Conservation (phyloP, 1,140 invertebrate genomes). For the Lepidurus couesii region DNA sequence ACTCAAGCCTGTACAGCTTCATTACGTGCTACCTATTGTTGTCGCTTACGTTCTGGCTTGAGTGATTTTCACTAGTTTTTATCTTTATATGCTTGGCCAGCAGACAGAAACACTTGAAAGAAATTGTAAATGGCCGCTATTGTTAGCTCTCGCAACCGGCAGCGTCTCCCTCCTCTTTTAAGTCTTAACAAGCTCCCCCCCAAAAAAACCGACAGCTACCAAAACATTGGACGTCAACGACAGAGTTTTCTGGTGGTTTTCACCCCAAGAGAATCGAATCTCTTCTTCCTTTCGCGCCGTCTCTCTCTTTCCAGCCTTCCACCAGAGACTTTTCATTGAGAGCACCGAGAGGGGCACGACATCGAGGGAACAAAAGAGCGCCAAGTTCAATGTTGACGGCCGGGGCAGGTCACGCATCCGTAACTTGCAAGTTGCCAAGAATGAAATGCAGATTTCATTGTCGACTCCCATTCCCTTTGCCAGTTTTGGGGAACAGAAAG, state of each 20-base stretch:
- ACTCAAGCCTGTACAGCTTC: background rate
- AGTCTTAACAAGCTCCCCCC: slow-evolving; percentile 4
- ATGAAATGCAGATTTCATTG: slow-evolving; percentile 16
- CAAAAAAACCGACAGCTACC: background rate
- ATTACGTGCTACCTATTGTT: background rate
- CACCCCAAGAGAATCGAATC: slow-evolving; percentile 10
- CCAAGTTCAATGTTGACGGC: slow-evolving; percentile 15
- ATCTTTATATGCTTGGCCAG: slow-evolving; percentile 19
- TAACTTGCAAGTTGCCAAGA: background rate
- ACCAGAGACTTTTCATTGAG: background rate
- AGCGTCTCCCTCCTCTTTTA: background rate
- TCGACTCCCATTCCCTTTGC: background rate
- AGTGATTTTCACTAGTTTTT: background rate
- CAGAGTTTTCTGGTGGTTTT: background rate
- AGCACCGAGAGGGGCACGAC: background rate
- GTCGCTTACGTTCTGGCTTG: background rate
- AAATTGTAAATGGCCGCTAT: background rate
- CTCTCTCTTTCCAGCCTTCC: background rate
- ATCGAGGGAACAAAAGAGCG: background rate
- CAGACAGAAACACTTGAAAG: slow-evolving; percentile 14
- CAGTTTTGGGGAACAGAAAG: background rate
- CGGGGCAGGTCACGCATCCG: slow-evolving; percentile 2
- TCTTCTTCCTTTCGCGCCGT: background rate
- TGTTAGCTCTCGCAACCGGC: slow-evolving; percentile 3
- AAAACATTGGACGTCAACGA: slow-evolving; percentile 11